Percentiles rank a stretch among this genome's conserved stretches.
Evolutionary conservation across 2,888 invertebrate genomes (phyloP).

Genomic region (Girardia tigrina): DNA sequence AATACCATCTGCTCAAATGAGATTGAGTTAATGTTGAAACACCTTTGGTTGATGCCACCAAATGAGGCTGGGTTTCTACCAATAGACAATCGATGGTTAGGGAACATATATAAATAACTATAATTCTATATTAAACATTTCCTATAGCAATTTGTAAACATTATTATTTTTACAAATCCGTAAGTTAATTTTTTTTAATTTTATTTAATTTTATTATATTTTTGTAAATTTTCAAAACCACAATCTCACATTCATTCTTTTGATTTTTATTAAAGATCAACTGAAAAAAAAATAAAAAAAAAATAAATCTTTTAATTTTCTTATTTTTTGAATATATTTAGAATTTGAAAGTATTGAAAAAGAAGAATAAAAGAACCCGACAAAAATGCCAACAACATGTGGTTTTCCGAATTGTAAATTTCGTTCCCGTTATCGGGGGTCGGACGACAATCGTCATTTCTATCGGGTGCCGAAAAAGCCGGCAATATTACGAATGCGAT

Average conservation of each 20-base stretch:
- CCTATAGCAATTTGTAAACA: neutral
- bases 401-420: conserved; percentile 51
- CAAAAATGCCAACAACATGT: conserved; percentile 52
- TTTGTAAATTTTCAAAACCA: no score
- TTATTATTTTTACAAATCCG: neutral
- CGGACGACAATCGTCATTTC: conserved; percentile 51
- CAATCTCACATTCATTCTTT: no score
- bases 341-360: neutral
- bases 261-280: no score
- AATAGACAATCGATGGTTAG: conserved; percentile 23
- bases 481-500: conserved; percentile 46
- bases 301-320: no score
- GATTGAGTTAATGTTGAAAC: conserved; percentile 20
- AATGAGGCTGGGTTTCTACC: conserved; percentile 20
- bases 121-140: neutral
- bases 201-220: neutral
- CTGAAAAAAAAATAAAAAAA: no score
- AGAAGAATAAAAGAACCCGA: no score
- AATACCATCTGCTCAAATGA: conserved; percentile 17
- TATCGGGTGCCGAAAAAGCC: conserved; percentile 51
- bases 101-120: conserved; percentile 23
- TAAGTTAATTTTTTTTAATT: neutral
- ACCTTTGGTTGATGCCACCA: conserved; percentile 23
- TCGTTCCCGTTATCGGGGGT: conserved; percentile 47
- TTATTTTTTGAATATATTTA: neutral